These are phyloP conservation scores for Alsophila aescularia DNA, from an alignment of 2,888 invertebrate species.

Conservation along the genomic window DNA sequence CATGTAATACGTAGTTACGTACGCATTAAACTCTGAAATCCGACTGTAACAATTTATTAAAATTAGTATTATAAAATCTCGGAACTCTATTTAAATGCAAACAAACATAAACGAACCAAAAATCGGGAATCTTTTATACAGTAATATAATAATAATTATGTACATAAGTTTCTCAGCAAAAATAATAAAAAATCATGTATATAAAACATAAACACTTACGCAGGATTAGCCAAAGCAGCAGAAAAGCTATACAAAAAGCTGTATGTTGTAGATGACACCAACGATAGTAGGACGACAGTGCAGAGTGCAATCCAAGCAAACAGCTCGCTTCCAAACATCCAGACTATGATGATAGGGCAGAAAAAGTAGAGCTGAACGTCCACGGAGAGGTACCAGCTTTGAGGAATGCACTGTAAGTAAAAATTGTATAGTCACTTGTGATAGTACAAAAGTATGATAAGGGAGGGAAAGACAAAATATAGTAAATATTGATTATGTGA, in stretches of 20 bases:
- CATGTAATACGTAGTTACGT: constrained; percentile 52
- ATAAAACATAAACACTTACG: constrained; percentile 58
- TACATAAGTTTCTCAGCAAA: too few species aligned
- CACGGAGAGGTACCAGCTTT: constrained; percentile 65
- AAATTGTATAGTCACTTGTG: too few species aligned
- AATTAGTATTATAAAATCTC: too few species aligned
- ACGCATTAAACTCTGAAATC: constrained; percentile 34
- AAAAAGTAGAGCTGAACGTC: constrained; percentile 61
- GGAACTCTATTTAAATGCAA: too few species aligned
- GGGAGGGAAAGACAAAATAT: too few species aligned
- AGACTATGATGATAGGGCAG: constrained; percentile 55
- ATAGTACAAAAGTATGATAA: too few species aligned
- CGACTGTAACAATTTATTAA: constrained; percentile 40
- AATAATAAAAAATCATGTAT: not conserved
- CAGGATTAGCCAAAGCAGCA: constrained; percentile 56
- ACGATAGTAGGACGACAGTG: constrained; percentile 42
- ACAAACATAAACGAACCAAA: too few species aligned
- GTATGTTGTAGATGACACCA: constrained; percentile 52
- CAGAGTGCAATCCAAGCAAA: constrained; percentile 50
- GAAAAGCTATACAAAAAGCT: constrained; percentile 63
- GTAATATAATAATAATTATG: too few species aligned
- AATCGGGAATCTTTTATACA: too few species aligned
- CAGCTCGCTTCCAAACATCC: constrained; percentile 48
- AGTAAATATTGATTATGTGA: too few species aligned
- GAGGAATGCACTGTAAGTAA: constrained; percentile 59